A percentile compares a stretch with the other conserved stretches of the same genome.
Conservation (phyloP, 2,888 invertebrate species). For the Lumbricus terrestris region DNA sequence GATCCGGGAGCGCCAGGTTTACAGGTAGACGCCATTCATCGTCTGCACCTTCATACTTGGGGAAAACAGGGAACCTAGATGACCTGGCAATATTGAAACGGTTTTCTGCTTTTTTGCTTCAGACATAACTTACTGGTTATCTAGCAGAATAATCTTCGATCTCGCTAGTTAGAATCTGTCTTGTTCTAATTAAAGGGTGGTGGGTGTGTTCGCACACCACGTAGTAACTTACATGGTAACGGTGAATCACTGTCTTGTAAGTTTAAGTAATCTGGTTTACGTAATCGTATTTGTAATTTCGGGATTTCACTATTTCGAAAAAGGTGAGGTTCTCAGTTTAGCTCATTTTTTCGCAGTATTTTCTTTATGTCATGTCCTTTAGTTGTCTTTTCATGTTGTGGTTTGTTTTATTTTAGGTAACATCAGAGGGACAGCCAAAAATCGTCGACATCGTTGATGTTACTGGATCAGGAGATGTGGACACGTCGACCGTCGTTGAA, state of each 20-base stretch:
- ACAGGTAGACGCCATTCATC: slow-evolving; percentile 65
- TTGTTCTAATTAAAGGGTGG: not conserved
- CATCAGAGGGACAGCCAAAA: slow-evolving; percentile 85
- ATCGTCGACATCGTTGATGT: slow-evolving; percentile 92
- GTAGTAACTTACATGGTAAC: too few species aligned
- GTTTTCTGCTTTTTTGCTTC: not conserved
- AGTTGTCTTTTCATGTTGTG: not conserved
- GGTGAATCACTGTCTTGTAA: too few species aligned
- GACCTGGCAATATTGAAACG: not conserved
- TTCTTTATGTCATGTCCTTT: too few species aligned
- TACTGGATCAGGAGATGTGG: slow-evolving; percentile 94
- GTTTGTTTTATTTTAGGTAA: slow-evolving; percentile 67
- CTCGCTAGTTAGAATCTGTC: not conserved
- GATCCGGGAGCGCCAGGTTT: slow-evolving; percentile 94
- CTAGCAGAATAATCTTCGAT: not conserved
- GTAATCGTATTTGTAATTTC: too few species aligned
- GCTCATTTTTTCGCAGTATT: too few species aligned
- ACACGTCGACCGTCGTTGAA: slow-evolving; percentile 76
- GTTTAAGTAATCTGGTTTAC: too few species aligned
- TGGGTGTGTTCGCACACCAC: not conserved
- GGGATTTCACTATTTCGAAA: not conserved
- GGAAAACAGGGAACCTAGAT: too few species aligned
- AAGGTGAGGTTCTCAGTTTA: not conserved
- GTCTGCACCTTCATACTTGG: not conserved
- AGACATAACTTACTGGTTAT: not conserved